Evolutionary conservation across 2,888 invertebrate species (phyloP), one percentile per base, ranked within the genome.

Genomic region (Dicyrtomina minuta): DNA sequence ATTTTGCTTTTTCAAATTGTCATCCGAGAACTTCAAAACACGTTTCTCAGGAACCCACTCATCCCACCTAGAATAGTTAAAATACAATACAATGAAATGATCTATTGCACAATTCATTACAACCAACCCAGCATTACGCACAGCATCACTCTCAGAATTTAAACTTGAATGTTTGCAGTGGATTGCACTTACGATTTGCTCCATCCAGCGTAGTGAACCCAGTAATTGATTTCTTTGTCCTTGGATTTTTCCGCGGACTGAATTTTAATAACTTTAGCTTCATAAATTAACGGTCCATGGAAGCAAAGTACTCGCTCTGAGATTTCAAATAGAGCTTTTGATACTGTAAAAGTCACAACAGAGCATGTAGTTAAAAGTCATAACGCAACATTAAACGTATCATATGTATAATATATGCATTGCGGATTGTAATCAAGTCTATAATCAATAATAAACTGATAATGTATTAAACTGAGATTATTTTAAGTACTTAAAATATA

Each of bases 161-260:
- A n/a, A n/a, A n/a, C n/a, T n/a, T n/a, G n/a, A n/a, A n/a, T n/a
- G n/a, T n/a, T n/a, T n/a, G n/a, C n/a, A 20, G 1, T 1, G 24
- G 8, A 24, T 49, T 10, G 4, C 20, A 49, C 86, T 84, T 85
- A 96, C 94, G 93, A 96, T 85, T 96, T 97, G 81, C 95, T 97
- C 97, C 97, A 97, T 1, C 96, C 96, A 76, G 94, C 94, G 82
- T 97, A 97, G 83, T 97, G 97, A 75, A 97, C 89, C 8, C 92
- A 86, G 26, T 68, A 68, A 8, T 17, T 17, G n/a, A 68, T 68
- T 82, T 90, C 89, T 82, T 93, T 93, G 82, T 90, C 89, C 82
- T 93, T 93, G n/a, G n/a, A n/a, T n/a, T n/a, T n/a, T 78, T 94
- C 93, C 82, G 92, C 93, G 1, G 89, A 88, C 74, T 90, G 85